Conservation (phyloP, 2,888 invertebrate genomes). For the Xylota segnis region DNA sequence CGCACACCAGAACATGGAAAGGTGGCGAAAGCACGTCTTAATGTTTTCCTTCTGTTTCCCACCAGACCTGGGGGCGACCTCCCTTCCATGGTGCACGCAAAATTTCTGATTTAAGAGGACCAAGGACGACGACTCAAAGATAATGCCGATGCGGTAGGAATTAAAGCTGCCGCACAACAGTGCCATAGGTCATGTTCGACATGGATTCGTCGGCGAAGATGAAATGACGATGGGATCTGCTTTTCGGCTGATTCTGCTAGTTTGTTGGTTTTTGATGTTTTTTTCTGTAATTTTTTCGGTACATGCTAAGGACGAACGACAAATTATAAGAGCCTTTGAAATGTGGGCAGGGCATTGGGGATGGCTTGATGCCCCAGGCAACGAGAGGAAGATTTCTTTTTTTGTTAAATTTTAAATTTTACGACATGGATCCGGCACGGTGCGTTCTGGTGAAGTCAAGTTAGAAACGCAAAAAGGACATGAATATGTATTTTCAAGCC, state of each 20-base stretch:
- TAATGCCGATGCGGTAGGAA: neutral
- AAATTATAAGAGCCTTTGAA: slow-evolving; percentile 25
- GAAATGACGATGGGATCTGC: slow-evolving; percentile 41
- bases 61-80: neutral
- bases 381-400: slow-evolving; percentile 17
- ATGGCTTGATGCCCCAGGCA: slow-evolving; percentile 15
- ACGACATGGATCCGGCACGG: slow-evolving; percentile 33
- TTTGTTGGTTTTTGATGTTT: slow-evolving; percentile 33
- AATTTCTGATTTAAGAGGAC: slow-evolving; percentile 6
- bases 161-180: slow-evolving; percentile 10
- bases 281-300: neutral
- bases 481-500: slow-evolving; percentile 52
- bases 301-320: slow-evolving; percentile 1
- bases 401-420: slow-evolving; percentile 31
- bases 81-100: slow-evolving; percentile 30
- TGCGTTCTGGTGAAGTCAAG: slow-evolving; percentile 3
- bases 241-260: slow-evolving; percentile 47
- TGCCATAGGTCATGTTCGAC: slow-evolving; percentile 54
- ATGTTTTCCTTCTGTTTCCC: slow-evolving; percentile 27
- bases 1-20: slow-evolving; percentile 6
- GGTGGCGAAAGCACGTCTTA: slow-evolving; percentile 48
- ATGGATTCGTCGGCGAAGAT: slow-evolving; percentile 38
- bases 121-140: neutral
- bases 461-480: neutral
- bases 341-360: neutral